phyloP scores from a whole-genome alignment of 2,888 invertebrate species.

The Pegoplata infirma region DNA sequence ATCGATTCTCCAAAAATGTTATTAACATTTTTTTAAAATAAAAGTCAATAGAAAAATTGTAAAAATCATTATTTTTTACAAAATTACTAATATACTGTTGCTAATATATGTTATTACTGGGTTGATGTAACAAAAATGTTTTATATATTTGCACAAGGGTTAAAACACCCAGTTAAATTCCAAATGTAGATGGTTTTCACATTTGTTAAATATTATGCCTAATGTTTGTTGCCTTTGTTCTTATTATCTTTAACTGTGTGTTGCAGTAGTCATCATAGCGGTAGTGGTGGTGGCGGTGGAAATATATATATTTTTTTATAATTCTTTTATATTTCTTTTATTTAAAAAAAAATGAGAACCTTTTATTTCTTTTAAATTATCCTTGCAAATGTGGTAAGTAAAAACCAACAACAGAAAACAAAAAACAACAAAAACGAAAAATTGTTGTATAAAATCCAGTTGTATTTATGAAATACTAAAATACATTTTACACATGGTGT shows the following conservation, averaged over 20 bases:
- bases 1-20: no score
- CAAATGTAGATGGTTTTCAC: slow-evolving; percentile 5
- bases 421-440: not conserved
- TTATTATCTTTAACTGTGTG: not conserved
- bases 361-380: slow-evolving; percentile 55
- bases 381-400: slow-evolving; percentile 41
- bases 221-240: slow-evolving; percentile 30
- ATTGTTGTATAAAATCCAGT: not conserved
- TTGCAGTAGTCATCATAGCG: not conserved
- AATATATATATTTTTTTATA: slow-evolving; percentile 26
- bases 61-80: no score
- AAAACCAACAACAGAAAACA: slow-evolving; percentile 23
- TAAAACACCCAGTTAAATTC: not conserved
- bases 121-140: no score
- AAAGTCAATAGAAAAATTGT: no score
- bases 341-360: slow-evolving; percentile 2
- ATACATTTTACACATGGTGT: slow-evolving; percentile 56
- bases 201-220: slow-evolving; percentile 25
- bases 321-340: not conserved
- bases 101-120: no score
- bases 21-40: no score
- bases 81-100: no score
- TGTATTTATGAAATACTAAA: slow-evolving; percentile 2
- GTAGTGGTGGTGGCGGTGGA: no score
- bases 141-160: no score